phyloP scores from a whole-genome alignment of 2,797 vertebrate genomes.

The Erpetoichthys calabaricus region DNA sequence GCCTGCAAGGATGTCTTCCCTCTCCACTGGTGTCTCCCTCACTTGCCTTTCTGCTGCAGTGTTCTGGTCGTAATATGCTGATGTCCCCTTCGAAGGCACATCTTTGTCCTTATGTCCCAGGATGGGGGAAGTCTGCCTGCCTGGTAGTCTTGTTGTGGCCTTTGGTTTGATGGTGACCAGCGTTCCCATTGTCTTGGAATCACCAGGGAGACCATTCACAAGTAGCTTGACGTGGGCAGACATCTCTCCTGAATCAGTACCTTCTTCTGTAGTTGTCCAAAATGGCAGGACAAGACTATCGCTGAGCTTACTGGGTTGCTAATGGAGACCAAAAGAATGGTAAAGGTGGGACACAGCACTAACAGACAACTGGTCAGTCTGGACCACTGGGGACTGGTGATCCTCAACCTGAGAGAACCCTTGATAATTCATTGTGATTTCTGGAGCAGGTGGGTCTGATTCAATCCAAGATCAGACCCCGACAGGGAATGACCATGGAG shows the following conservation, averaged over 20 bases:
- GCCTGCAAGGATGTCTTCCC: background rate
- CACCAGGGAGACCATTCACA: background rate
- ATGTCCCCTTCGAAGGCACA: slow-evolving; percentile 20
- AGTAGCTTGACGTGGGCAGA: slow-evolving; percentile 29
- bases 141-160: too few species aligned
- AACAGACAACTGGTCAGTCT: background rate
- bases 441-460: background rate
- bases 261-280: slow-evolving; percentile 41
- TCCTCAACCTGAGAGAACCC: background rate
- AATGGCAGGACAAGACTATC: slow-evolving; percentile 57
- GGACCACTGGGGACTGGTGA: background rate
- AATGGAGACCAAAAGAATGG: slow-evolving; percentile 17
- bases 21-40: slow-evolving; percentile 23
- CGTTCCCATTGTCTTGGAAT: slow-evolving; percentile 13
- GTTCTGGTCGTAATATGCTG: slow-evolving; percentile 25
- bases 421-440: background rate
- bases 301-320: slow-evolving; percentile 46
- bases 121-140: too few species aligned
- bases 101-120: too few species aligned
- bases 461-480: too few species aligned
- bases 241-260: slow-evolving; percentile 42
- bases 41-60: slow-evolving; percentile 8
- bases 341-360: background rate
- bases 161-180: too few species aligned
- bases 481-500: too few species aligned